Conservation (phyloP, 2,888 invertebrate genomes). For the Dysmachus trigonus region DNA sequence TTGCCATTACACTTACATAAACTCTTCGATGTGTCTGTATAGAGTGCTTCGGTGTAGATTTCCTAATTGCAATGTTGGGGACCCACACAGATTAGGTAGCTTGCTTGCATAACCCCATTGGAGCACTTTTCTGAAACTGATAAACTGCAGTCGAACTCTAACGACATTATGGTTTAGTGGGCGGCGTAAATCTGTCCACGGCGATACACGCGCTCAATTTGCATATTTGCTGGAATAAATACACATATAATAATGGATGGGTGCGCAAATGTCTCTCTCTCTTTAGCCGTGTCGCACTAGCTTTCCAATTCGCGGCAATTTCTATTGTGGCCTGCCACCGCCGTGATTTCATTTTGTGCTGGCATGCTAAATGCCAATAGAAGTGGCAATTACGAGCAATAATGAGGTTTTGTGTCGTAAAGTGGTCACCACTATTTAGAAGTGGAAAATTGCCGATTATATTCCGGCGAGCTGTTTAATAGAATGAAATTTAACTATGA, state of each 20-base stretch:
- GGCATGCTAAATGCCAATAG: constrained; percentile 24
- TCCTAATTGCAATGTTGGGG: not conserved
- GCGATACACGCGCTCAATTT: not conserved
- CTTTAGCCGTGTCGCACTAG: not conserved
- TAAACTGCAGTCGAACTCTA: not conserved
- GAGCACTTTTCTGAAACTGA: not conserved
- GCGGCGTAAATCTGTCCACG: not conserved
- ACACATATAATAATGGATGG: constrained; percentile 19
- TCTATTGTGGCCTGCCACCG: constrained; percentile 15
- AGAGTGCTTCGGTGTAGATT: not conserved
- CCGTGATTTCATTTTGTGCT: constrained; percentile 18
- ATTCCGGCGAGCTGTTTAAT: constrained; percentile 12
- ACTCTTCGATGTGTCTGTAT: not conserved
- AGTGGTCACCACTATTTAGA: not conserved
- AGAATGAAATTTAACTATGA: not conserved
- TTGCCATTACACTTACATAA: not conserved
- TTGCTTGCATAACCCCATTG: not conserved
- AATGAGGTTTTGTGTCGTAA: constrained; percentile 37
- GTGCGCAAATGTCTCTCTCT: not conserved
- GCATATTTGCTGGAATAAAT: constrained; percentile 36
- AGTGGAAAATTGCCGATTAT: constrained; percentile 28
- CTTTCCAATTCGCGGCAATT: constrained; percentile 20
- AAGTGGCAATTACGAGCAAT: constrained; percentile 32
- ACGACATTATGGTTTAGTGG: not conserved
- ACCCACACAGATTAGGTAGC: not conserved